These are phyloP conservation scores for Tiaroga cobitis DNA, from an alignment of 2,797 vertebrate genomes.

Conservation along the genomic window DNA sequence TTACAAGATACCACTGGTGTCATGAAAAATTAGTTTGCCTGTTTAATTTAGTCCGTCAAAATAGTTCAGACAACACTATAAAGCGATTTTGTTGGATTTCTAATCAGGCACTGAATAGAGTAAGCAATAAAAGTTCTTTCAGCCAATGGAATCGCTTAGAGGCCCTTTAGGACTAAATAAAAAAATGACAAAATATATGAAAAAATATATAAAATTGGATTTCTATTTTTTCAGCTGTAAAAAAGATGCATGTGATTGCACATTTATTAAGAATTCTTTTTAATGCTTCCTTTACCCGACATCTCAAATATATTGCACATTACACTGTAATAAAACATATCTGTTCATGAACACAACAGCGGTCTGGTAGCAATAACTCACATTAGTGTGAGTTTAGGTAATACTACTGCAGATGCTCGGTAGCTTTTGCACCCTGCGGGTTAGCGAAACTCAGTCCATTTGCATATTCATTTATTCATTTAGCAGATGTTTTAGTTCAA, in stretches of 20 bases:
- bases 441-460: conserved; percentile 7
- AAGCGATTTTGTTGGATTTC: not conserved
- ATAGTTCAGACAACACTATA: not conserved
- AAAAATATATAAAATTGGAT: too few relatives aligned
- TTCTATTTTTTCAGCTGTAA: not conserved
- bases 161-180: not conserved
- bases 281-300: not conserved
- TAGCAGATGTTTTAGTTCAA: conserved; percentile 44
- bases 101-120: not conserved
- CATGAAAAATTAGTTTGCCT: not conserved
- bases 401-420: conserved; percentile 26
- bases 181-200: not conserved
- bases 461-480: conserved; percentile 48
- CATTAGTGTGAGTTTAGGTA: conserved; percentile 26
- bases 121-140: not conserved
- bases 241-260: not conserved
- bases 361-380: not conserved
- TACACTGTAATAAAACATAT: not conserved
- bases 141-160: not conserved
- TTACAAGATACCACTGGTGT: not conserved
- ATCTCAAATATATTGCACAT: not conserved
- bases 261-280: not conserved
- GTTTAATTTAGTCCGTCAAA: not conserved
- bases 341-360: conserved; percentile 4
- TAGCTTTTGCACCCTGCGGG: conserved; percentile 17